Evolutionary conservation across 2,888 invertebrate species (phyloP), one percentile per base, ranked within the genome.

Genomic region (Buathra laborator): DNA sequence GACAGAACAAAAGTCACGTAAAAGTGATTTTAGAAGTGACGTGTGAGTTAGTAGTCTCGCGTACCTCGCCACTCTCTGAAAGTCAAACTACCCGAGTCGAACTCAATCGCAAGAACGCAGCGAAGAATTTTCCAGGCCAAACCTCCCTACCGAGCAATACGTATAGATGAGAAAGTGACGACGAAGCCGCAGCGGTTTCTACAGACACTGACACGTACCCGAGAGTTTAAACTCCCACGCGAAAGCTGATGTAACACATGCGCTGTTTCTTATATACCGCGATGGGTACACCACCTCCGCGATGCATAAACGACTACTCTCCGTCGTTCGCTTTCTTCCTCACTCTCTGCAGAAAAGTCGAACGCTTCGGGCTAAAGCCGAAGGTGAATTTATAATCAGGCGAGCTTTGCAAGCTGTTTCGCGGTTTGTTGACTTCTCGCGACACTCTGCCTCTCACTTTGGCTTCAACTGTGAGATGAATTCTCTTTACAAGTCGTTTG

Each of bases 351-450:
- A 29, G 53, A 62, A 53, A 77, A 82, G 64, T 82, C 81, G 71
- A 82, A 77, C 76, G 70, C 71, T 62, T 62, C 32, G 12, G 76
- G 76, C 76, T 56, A 81, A 76, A 79, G 71, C 53, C 37, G 70
- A 82, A 77, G 70, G 76, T 77, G 71, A 71, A 82, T 82, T 82
- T 56, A 71, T 82, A 77, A 82, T 82, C 66, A 64, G 46, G n/a
- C 66, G 16, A 71, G 71, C 37, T 59, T 59, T 37, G 53, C 76
- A 56, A 56, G 53, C 46, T 56, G 46, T 71, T 24, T 71, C 46
- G 44, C 16, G 56, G 44, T 71, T 51, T 71, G 32, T 19, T 48
- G 72, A 46, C 37, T 48, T 59, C 56, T 74, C 14, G 53, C 43
- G 19, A 10, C 19, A 56, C 19, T 56, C 48, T 51, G 24, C 14